Percentiles rank a stretch among this genome's conserved stretches.
Conservation (phyloP, 2,888 invertebrate genomes). For the Drosophila paramelanica region DNA sequence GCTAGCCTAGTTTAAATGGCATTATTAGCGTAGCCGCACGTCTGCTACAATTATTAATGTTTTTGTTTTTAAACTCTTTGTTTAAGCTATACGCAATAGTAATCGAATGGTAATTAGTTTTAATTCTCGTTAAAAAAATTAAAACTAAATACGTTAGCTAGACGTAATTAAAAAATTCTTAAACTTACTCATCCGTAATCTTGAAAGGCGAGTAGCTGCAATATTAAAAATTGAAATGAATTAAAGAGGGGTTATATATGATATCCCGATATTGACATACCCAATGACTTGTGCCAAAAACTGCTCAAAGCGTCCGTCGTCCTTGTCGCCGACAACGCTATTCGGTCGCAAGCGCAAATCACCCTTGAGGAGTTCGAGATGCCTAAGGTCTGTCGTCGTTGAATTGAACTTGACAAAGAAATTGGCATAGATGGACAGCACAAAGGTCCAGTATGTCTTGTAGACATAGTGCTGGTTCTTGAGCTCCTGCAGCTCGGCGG, state of each 20-base stretch:
- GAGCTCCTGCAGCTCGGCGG: constrained; percentile 78
- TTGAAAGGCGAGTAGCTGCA: constrained; percentile 80
- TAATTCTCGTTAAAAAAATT: too few relatives aligned
- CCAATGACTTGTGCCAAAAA: constrained; percentile 81
- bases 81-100: too few relatives aligned
- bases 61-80: too few relatives aligned
- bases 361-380: constrained; percentile 80
- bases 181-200: constrained; percentile 79
- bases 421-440: constrained; percentile 83
- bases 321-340: constrained; percentile 79
- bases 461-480: constrained; percentile 83
- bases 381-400: constrained; percentile 71
- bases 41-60: too few relatives aligned
- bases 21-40: too few relatives aligned
- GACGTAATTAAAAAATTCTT: neutral
- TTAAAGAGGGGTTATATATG: neutral
- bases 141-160: too few relatives aligned
- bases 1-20: too few relatives aligned
- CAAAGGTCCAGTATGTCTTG: constrained; percentile 84
- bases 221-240: neutral
- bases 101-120: too few relatives aligned
- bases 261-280: constrained; percentile 28
- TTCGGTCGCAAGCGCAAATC: constrained; percentile 81
- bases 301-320: constrained; percentile 82
- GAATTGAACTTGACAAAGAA: constrained; percentile 83